These are phyloP conservation scores for Megaleporinus macrocephalus DNA, from an alignment of 2,113 vertebrate genomes.

Conservation along the genomic window DNA sequence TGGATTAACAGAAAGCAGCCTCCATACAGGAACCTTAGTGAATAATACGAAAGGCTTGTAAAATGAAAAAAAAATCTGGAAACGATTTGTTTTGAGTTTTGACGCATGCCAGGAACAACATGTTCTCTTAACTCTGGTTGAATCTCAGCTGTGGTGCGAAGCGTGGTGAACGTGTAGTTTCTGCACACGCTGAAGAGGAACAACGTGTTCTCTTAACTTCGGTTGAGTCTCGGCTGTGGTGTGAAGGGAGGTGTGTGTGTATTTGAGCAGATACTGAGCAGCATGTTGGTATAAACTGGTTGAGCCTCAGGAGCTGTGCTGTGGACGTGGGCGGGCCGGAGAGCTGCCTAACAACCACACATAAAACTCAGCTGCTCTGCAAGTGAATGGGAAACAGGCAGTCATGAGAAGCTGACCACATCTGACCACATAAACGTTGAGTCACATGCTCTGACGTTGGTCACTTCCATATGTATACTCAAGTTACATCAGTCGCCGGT, in stretches of 20 bases:
- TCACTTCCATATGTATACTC: constrained; percentile 12
- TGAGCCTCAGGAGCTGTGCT: no score
- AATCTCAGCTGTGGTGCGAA: no score
- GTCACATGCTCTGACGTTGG: constrained; percentile 18
- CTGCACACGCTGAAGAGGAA: no score
- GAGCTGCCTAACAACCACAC: no score
- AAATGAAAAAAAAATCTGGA: not conserved
- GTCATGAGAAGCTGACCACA: not conserved
- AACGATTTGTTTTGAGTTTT: no score
- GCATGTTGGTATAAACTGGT: no score
- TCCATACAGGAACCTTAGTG: not conserved
- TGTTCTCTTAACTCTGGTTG: not conserved
- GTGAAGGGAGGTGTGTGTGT: not conserved
- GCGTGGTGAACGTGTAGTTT: not conserved
- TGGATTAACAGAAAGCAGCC: not conserved
- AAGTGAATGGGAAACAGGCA: not conserved
- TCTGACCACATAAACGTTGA: not conserved
- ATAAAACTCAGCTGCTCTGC: no score
- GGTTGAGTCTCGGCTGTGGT: no score
- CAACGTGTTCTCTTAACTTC: not conserved
- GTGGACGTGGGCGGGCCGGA: not conserved
- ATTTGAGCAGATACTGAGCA: not conserved
- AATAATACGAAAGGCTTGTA: not conserved
- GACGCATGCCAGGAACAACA: not conserved
- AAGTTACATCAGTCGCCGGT: constrained; percentile 23